phyloP scores from a whole-genome alignment of 1,140 invertebrate genomes.

The Plectus sambesii region DNA sequence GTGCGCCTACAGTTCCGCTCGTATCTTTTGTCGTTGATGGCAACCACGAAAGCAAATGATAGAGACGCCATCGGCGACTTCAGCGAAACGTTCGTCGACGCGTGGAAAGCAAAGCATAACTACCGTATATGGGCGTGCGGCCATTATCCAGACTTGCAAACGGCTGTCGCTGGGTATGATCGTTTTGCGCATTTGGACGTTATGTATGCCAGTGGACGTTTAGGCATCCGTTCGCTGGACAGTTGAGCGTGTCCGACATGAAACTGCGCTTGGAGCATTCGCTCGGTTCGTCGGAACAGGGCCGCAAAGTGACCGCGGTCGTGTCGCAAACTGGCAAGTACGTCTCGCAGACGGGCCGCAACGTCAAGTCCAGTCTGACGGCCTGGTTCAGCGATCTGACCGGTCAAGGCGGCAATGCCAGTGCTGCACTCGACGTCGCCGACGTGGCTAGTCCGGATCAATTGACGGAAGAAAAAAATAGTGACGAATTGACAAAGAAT shows the following conservation, averaged over 20 bases:
- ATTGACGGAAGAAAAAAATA: too few species aligned
- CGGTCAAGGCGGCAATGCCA: too few species aligned
- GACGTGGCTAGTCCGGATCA: too few species aligned
- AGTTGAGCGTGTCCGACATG: slow-evolving; percentile 83
- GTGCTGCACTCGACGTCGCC: too few species aligned
- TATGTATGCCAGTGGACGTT: slow-evolving; percentile 14
- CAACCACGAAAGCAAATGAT: slow-evolving; percentile 21
- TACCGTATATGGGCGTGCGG: slow-evolving; percentile 64
- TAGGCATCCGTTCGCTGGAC: slow-evolving; percentile 76
- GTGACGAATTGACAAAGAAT: too few species aligned
- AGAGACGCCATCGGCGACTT: slow-evolving; percentile 62
- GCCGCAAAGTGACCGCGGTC: slow-evolving; percentile 79
- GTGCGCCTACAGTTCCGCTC: slow-evolving; percentile 81
- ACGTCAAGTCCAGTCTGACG: slow-evolving; percentile 36
- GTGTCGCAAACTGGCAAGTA: slow-evolving; percentile 76
- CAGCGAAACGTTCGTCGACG: slow-evolving; percentile 67
- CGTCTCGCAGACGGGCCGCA: slow-evolving; percentile 69
- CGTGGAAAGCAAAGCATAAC: slow-evolving; percentile 75
- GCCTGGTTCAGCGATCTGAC: slow-evolving; percentile 20
- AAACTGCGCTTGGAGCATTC: slow-evolving; percentile 77
- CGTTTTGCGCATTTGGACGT: slow-evolving; percentile 9
- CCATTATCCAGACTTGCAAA: slow-evolving; percentile 49
- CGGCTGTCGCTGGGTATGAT: slow-evolving; percentile 43
- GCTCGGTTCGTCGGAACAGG: slow-evolving; percentile 82
- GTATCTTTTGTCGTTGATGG: slow-evolving; percentile 73